Evolutionary conservation across 2,797 vertebrate species (phyloP), one percentile per base, ranked within the genome.

Genomic region (Lithobates pipiens): DNA sequence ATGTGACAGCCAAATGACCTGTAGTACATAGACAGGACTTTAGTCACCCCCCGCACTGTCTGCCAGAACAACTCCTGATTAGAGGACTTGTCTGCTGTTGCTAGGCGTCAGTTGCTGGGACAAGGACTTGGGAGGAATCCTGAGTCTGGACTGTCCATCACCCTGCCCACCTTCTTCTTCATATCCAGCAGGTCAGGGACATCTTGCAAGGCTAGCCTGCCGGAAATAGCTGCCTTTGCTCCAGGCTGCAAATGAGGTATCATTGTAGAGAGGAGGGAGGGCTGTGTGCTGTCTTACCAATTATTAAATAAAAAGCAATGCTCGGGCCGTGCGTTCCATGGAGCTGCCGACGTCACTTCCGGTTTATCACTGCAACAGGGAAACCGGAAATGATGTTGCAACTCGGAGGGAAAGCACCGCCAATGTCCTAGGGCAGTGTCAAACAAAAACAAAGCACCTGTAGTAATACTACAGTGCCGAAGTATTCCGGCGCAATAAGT

Each of bases 111-210:
- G 81, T 92, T 92, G 85, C 94, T 91, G 89, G 96, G 96, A 88
- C 96, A 95, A 75, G 97, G 97, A 69, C 97, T 97, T 8, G 97
- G 96, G 34, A 97, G 97, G 13, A 99, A 89, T 67, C 98, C 97
- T 2, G 97, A 98, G 92, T 98, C 98, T 73, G 97, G 96, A 89
- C 97, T 99, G 91, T 99, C 97, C 77, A 98, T 95, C 78, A 95
- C 93, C 89, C 96, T 88, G n/a, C 98, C 97, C n/a, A 94, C 93
- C 91, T 95, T 94, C 89, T 94, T 96, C 94, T 95, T 98, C 94
- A 96, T 94, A 75, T 96, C 96, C 93, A 96, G 94, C 76, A 92
- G 91, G 88, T 96, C 96, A 79, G 95, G 95, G 80, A 95, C 96
- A 95, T 95, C 94, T 89, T 94, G 95, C 93, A 98, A 92, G 92